Evolutionary conservation across 2,113 vertebrate species (phyloP), one percentile per base, ranked within the genome.

Genomic region (Alexandromys fortis): DNA sequence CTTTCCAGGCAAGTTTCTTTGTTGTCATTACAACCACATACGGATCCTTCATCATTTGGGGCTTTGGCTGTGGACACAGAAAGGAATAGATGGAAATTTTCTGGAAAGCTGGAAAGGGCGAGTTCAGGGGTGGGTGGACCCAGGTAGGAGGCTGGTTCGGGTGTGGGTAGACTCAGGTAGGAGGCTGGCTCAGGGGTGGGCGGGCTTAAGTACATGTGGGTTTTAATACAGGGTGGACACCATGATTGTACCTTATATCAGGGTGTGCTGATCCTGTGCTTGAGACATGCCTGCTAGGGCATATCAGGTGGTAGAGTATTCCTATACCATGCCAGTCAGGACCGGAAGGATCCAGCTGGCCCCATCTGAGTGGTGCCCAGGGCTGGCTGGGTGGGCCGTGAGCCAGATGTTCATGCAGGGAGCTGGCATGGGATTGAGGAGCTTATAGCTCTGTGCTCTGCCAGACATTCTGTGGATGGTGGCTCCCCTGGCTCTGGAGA

Each of bases 221-320:
- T 55, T 55, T 0, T 4, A 12, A 42, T 30, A 9, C 5, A 42
- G 79, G 47, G 13, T 4, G 0, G 38, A 28, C 0, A 7, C 47
- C 22, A 19, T 0, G 72, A 7, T 0, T 1, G 19, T 42, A 17
- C 14, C n/a, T 11, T 68, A 28, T 21, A 45, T 24, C 45, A 7
- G 8, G 7, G 47, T 47, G 10, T 17, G 52, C 5, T 12, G 3
- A 0, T 0, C 4, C 0, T 33, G 14, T 5, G 3, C 17, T 55
- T n/a, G 26, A 63, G 45, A 58, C 70, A 67, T 1, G 52, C 52
- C 2, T 3, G 4, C 1, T 26, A 24, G 14, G 0, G 10, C 11
- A n/a, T 7, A 8, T 58, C 65, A 19, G 12, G 0, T 14, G 17
- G 68, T 1, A 17, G 11, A 10, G 19, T 24, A 22, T 35, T 52